Percentiles rank a stretch among this genome's conserved stretches.
Evolutionary conservation across 2,797 vertebrate genomes (phyloP).

Genomic region (Scolopax rusticola): DNA sequence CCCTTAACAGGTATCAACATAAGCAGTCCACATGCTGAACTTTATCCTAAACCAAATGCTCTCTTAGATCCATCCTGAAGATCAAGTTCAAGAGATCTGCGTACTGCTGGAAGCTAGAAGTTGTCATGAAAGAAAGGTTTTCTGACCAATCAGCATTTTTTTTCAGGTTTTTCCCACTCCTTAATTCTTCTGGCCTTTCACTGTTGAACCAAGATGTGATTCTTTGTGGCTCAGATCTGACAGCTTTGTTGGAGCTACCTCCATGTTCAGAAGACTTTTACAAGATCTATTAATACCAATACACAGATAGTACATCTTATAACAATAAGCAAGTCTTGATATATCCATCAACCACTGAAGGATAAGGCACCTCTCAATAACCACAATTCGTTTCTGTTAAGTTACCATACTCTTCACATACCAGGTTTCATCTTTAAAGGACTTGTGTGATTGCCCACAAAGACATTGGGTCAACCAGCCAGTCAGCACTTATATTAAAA

Average conservation of each 20-base stretch:
- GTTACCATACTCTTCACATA: background rate
- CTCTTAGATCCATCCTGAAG: background rate
- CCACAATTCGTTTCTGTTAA: background rate
- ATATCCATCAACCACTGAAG: background rate
- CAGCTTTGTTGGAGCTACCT: background rate
- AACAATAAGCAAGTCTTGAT: background rate
- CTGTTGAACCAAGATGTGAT: background rate
- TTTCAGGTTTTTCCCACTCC: background rate
- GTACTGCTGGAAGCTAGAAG: background rate
- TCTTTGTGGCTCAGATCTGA: background rate
- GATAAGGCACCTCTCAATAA: background rate
- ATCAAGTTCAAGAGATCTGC: fast-evolving
- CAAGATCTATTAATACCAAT: background rate
- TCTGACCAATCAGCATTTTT: background rate
- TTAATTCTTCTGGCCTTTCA: background rate
- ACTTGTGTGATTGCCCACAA: background rate
- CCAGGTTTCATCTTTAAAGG: background rate
- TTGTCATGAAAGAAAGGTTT: background rate
- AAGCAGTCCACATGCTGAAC: background rate
- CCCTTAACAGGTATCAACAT: fast-evolving
- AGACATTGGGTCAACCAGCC: background rate
- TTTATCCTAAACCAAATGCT: background rate
- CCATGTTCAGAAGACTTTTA: background rate
- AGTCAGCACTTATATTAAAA: background rate
- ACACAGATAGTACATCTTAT: background rate